Evolutionary conservation across 30 jellyfish, hydroid and myxozoan genomes (phyloP).

Genomic region (Aurelia coerulea): DNA sequence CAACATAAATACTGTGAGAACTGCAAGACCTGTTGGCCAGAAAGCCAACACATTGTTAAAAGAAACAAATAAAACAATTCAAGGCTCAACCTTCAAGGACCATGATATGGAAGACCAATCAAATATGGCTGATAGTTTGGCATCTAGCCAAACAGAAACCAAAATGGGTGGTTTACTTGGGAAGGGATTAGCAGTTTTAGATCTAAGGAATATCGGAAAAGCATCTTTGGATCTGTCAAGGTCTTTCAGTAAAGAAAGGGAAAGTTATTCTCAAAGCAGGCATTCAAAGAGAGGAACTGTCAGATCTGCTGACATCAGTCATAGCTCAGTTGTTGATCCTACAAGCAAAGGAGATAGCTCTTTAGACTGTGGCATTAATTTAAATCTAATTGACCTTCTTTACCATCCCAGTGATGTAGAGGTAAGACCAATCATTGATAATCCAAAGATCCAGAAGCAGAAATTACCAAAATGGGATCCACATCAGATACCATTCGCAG

Average conservation of each 20-base stretch:
- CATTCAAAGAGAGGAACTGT: constrained; percentile 34
- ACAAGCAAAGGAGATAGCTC: not conserved
- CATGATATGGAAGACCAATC: too few species aligned
- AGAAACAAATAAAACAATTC: too few species aligned
- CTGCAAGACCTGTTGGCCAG: not conserved
- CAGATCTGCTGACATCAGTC: constrained; percentile 12
- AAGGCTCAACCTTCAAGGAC: too few species aligned
- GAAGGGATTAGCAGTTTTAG: constrained; percentile 66
- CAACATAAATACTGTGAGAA: too few species aligned
- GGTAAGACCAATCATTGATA: constrained; percentile 85
- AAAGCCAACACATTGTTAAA: not conserved
- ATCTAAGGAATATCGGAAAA: constrained; percentile 36
- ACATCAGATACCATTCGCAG: constrained; percentile 51
- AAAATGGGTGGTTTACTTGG: constrained; percentile 17
- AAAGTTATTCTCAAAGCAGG: constrained; percentile 38
- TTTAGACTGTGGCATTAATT: constrained; percentile 42
- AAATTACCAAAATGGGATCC: constrained; percentile 76
- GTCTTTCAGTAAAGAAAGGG: not conserved
- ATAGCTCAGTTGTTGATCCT: not conserved
- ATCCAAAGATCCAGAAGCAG: constrained; percentile 59
- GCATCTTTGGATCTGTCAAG: constrained; percentile 5
- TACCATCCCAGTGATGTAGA: constrained; percentile 85
- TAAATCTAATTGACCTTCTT: constrained; percentile 78
- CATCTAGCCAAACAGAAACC: not conserved
- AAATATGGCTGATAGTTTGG: not conserved